Evolutionary conservation across 2,888 invertebrate genomes (phyloP), one percentile per base, ranked within the genome.

Genomic region (Girardia tigrina): DNA sequence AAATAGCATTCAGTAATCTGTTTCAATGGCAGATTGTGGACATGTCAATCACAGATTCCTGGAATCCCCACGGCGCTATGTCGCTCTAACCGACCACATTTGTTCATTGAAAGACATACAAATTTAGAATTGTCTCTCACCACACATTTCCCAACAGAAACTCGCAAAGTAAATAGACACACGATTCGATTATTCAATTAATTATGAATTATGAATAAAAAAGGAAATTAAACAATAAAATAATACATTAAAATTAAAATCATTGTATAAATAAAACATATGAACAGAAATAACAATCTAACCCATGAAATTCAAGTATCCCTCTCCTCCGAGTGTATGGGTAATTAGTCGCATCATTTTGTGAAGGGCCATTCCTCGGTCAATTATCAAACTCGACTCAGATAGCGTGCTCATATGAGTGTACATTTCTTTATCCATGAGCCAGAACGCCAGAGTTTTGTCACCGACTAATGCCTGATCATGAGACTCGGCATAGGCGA

Each of bases 341-440:
- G 97, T 97, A 79, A 99, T 88, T 75, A 99, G 88, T 0, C 94
- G 88, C 79, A 99, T 95, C 87, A 97, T 89, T 86, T 99, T 99
- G 85, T 99, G 98, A 78, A 99, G 87, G 27, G 97, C 92, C 75
- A 99, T 87, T 1, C 98, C 98, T 36, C 97, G 88, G 84, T 91
- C 92, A 78, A 98, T 89, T 72, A 93, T 80, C 14, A 85, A 78
- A 75, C 79, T 83, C 4, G 81, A 80, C 1, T 81, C 82, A 14
- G 82, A 80, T 1, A 89, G 0, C 0, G 86, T 87, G 42, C 93
- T 92, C 97, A 97, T 97, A 85, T 91, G 90, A 0, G 91, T 90
- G 84, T 97, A 97, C 95, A 97, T 97, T 80, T 94, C 92, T 80
- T 94, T 93, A 85, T 97, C 95, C 95, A 97, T 95, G 79, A 97